Conservation (phyloP, 2,797 vertebrate species). For the Onychomys leucogaster region DNA sequence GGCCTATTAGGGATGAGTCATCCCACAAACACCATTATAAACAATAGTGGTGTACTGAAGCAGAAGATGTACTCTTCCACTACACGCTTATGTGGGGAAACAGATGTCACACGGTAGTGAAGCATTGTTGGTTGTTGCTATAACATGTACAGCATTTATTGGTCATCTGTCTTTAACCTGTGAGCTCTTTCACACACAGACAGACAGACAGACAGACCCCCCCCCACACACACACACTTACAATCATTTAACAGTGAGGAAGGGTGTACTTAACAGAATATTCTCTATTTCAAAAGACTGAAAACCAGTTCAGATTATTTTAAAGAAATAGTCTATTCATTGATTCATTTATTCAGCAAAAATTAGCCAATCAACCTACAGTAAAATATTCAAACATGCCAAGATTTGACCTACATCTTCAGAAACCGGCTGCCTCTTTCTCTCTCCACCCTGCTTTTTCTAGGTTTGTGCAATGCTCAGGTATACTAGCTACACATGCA, state of each 20-base stretch:
- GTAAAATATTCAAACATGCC: neutral
- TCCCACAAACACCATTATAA: neutral
- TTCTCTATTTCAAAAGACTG: neutral
- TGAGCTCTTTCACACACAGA: too few relatives aligned
- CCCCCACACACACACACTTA: neutral
- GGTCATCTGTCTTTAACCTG: neutral
- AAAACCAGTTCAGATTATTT: neutral
- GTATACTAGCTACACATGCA: neutral
- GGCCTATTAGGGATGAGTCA: too few relatives aligned
- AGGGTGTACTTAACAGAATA: neutral
- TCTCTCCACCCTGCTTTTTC: neutral
- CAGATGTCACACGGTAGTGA: neutral
- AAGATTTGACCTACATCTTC: neutral
- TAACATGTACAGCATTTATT: neutral
- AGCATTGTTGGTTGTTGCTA: neutral
- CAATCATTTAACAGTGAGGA: neutral
- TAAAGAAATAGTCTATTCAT: neutral
- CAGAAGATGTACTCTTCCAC: neutral
- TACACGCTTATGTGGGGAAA: neutral
- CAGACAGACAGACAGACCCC: too few relatives aligned
- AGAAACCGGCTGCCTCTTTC: neutral
- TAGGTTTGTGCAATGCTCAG: neutral
- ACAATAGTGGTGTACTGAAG: neutral
- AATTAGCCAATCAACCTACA: neutral
- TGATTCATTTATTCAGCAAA: neutral